Evolutionary conservation across 2,888 invertebrate genomes (phyloP), one percentile per base, ranked within the genome.

Genomic region (Lasiommata megera): DNA sequence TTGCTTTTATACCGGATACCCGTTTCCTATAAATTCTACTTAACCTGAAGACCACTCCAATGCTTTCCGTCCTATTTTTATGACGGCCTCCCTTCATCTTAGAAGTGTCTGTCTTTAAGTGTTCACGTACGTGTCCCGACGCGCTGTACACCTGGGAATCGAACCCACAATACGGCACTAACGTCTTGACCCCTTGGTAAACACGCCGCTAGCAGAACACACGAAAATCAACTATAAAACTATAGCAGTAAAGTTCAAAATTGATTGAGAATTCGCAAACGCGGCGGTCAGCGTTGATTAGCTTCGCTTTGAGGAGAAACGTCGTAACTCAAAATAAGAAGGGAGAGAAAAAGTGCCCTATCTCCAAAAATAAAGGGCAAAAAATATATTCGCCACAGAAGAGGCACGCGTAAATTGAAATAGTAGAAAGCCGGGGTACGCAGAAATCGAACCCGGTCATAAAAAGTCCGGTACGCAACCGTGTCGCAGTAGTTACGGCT

Each of bases 91-190:
- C 89, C 89, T 88, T 84, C 86, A 83, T 85, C 83, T 84, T 79
- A 80, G 81, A 84, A 82, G 84, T 84, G 81, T 76, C 81, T 78
- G 81, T 82, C 84, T 85, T 84, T 89, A 88, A 89, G 88, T 89
- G 87, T 84, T 74, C 76, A 66, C 77, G 84, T 84, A 89, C 89
- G 88, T 86, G 88, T 75, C 76, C 73, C 80, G 72, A 81, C 87
- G 78, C 84, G 80, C 79, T 73, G 78, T 77, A 80, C 91, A 89
- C 91, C 90, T 90, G 91, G 91, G 91, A 91, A 88, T 91, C 88
- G 83, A 90, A 90, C 82, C 84, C 84, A 76, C 89, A 85, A 85
- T 82, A 81, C 82, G 79, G 73, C 76, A 79, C 87, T 84, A 82
- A 81, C 83, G 82, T 78, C 74, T 80, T 85, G 87, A 87, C 88